phyloP scores from a whole-genome alignment of 2,888 invertebrate species.

The Melanostoma mellinum region DNA sequence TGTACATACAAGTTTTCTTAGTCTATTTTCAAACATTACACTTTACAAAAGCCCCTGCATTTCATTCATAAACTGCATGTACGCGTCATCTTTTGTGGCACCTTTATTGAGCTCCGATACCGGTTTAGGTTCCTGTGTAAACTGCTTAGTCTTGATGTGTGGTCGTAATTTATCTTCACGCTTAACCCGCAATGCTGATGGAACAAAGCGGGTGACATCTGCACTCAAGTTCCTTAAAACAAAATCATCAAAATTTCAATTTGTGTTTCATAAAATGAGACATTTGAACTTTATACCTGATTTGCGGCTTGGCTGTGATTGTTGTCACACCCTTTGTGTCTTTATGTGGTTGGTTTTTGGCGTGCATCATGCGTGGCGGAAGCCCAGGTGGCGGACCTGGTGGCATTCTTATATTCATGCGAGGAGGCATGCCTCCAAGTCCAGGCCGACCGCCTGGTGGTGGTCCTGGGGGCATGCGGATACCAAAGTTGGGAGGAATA shows the following conservation, averaged over 20 bases:
- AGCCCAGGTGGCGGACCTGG: slow-evolving; percentile 87
- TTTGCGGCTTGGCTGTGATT: slow-evolving; percentile 98
- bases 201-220: slow-evolving; percentile 97
- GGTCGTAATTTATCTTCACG: slow-evolving; percentile 88
- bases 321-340: slow-evolving; percentile 89
- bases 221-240: slow-evolving; percentile 89
- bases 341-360: slow-evolving; percentile 89
- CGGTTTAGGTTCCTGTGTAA: slow-evolving; percentile 82
- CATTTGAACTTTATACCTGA: slow-evolving; percentile 83
- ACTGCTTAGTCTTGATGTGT: slow-evolving; percentile 82
- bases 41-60: slow-evolving; percentile 94
- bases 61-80: slow-evolving; percentile 99
- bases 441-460: slow-evolving; percentile 83
- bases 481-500: slow-evolving; percentile 78
- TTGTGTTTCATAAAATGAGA: background rate
- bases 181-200: slow-evolving; percentile 95
- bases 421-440: slow-evolving; percentile 85
- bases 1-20: slow-evolving; percentile 25
- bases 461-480: slow-evolving; percentile 83
- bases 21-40: background rate
- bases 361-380: slow-evolving; percentile 84
- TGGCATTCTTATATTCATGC: slow-evolving; percentile 84
- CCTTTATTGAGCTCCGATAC: slow-evolving; percentile 79
- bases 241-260: background rate
- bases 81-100: slow-evolving; percentile 97